phyloP scores from a whole-genome alignment of 2,888 invertebrate genomes.

The Drosophila maculinotata region DNA sequence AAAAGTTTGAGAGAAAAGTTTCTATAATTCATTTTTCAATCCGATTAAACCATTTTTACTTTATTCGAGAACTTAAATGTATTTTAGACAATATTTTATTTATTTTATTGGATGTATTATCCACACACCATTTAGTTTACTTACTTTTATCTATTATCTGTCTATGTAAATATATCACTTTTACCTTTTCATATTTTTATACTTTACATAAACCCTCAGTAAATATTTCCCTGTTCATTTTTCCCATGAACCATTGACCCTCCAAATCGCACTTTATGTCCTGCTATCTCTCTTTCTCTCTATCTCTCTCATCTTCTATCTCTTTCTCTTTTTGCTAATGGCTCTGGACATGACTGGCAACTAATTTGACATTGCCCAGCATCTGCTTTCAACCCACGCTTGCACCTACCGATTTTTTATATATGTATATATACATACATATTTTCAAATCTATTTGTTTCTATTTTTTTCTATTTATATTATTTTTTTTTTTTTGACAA shows the following conservation, averaged over 20 bases:
- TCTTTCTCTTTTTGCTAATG: constrained; percentile 21
- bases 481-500: constrained; percentile 29
- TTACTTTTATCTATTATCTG: not conserved
- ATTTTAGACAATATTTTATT: not conserved
- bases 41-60: too few species aligned
- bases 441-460: constrained; percentile 32
- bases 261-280: constrained; percentile 10
- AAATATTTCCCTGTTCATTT: not conserved
- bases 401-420: constrained; percentile 11
- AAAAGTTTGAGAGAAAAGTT: not conserved
- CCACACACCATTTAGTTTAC: not conserved
- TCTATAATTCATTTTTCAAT: too few species aligned
- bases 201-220: constrained; percentile 2
- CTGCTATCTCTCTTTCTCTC: not conserved
- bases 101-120: not conserved
- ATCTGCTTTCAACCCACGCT: constrained; percentile 17
- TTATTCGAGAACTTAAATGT: not conserved
- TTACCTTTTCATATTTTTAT: constrained; percentile 8
- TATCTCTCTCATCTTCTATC: not conserved
- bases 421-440: constrained; percentile 17
- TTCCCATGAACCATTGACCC: constrained; percentile 5
- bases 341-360: constrained; percentile 55
- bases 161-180: constrained; percentile 11
- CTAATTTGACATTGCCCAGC: constrained; percentile 65
- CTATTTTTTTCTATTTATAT: constrained; percentile 16